Evolutionary conservation across 2,113 vertebrate genomes (phyloP).

Genomic region (Cricetomys ansorgei): DNA sequence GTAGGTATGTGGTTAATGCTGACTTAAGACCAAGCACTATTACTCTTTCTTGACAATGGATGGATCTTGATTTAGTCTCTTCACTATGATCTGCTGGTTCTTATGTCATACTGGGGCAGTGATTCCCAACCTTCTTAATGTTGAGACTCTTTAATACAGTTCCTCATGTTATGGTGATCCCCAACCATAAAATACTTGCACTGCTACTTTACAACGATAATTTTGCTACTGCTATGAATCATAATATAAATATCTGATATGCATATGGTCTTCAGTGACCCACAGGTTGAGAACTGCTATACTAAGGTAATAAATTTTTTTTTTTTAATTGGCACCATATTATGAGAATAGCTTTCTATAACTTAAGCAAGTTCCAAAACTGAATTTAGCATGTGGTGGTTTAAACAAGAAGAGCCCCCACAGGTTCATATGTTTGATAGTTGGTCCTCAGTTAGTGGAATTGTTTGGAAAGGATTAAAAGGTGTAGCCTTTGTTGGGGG

Average conservation of each 20-base stretch:
- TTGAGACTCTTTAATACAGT: too few species aligned
- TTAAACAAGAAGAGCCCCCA: background rate
- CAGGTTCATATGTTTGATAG: background rate
- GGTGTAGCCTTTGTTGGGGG: background rate
- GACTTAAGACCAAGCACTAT: background rate
- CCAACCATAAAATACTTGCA: too few species aligned
- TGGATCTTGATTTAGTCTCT: background rate
- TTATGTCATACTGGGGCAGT: background rate
- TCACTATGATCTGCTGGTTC: background rate
- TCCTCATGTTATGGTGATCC: too few species aligned
- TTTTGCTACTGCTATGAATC: too few species aligned
- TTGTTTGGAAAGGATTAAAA: background rate
- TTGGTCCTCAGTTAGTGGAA: background rate
- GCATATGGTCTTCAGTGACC: too few species aligned
- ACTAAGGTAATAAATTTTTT: too few species aligned
- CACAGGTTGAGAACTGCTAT: too few species aligned
- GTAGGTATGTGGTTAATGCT: background rate
- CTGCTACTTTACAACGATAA: too few species aligned
- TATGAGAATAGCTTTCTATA: conserved; percentile 17
- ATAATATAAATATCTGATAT: too few species aligned
- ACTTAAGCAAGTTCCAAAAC: conserved; percentile 12
- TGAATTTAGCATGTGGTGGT: background rate
- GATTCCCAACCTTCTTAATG: too few species aligned
- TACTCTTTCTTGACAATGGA: background rate
- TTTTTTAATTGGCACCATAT: background rate